Percentiles rank a stretch among this genome's conserved stretches.
phyloP scores from a whole-genome alignment of 2,113 vertebrate genomes.

The Rallus limicola region DNA sequence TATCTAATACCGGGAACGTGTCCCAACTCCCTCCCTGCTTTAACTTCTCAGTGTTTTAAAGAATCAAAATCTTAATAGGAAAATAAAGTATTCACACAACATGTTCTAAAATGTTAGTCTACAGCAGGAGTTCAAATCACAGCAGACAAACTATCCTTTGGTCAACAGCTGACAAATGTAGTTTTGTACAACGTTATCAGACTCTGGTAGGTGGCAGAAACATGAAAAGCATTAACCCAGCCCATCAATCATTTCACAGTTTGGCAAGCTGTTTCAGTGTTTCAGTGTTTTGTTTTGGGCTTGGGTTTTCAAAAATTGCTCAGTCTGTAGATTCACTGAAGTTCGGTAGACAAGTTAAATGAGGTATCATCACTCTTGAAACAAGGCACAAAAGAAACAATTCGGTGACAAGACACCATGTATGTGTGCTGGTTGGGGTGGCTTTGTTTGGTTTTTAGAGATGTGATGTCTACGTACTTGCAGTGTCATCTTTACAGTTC shows the following conservation, averaged over 20 bases:
- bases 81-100: neutral
- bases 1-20: neutral
- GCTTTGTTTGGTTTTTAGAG: neutral
- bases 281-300: no score
- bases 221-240: neutral
- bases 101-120: neutral
- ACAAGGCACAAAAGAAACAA: neutral
- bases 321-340: neutral
- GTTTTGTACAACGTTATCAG: rapidly evolving
- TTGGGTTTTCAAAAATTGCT: neutral
- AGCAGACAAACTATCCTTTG: neutral
- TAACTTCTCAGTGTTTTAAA: neutral
- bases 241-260: neutral
- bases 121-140: neutral
- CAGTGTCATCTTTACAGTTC: neutral
- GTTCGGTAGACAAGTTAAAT: neutral
- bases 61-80: neutral
- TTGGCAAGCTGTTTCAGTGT: neutral
- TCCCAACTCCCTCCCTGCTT: neutral
- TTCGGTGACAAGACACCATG: no score
- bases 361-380: neutral
- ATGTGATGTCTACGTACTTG: neutral
- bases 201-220: neutral
- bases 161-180: neutral
- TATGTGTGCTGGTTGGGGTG: neutral